Evolutionary conservation across 1,140 invertebrate species (phyloP), one percentile per base, ranked within the genome.

Genomic region (Diorhabda carinulata): DNA sequence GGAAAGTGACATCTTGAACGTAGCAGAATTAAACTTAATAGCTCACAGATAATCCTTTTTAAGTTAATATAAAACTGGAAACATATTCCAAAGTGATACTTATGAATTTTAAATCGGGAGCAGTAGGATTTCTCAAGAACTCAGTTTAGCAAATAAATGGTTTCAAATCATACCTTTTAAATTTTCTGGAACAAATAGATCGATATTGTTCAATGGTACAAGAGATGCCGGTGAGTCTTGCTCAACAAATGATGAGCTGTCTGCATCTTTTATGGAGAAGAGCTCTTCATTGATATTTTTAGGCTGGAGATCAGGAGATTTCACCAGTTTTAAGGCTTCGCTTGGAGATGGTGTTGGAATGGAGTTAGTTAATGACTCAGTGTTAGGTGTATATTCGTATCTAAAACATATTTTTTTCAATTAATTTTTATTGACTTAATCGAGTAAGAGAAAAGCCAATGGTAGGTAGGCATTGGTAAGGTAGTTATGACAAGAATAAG

Each of bases 231-330:
- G 58, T 25, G 40, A 5, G 3, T 67, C 58, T 7, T 61, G 45
- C 10, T 59, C 57, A 7, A 69, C 42, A 3, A 69, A 64, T 41
- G 41, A 9, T 44, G 69, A 64, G 8, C 63, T 40, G n/a, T 70
- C 59, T 58, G 68, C 64, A 58, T 66, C 63, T 52, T 71, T 65
- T 42, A 62, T 62, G 3, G 66, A 61, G 9, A 68, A 44, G 3
- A 74, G 58, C 65, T 71, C 73, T 62, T 70, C 73, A 25, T 71
- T 74, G 7, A 71, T 67, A 52, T 67, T 45, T 43, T 67, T 47
- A 3, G 73, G 42, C 6, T 44, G 8, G 8, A 73, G 47, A 52
- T 70, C 64, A n/a, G 73, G 71, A n/a, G 71, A 41, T 25, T 66
- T 45, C 3, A 73, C 64, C 4, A 74, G 62, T 45, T 57, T 70